phyloP scores from a whole-genome alignment of 2,888 invertebrate species.

The Hirtodrosophila duncani region DNA sequence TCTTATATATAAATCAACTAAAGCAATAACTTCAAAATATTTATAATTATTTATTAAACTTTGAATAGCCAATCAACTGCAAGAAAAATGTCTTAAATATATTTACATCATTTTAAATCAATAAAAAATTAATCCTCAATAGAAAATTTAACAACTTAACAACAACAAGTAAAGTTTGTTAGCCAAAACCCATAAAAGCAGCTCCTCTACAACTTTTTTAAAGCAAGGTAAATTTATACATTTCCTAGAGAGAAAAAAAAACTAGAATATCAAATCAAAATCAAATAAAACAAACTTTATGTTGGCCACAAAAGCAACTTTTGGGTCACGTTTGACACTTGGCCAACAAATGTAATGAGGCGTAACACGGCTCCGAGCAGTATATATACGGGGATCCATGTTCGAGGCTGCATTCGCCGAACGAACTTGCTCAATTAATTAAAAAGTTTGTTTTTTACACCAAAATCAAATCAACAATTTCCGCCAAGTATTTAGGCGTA shows the following conservation, averaged over 20 bases:
- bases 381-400: no score
- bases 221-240: constrained; percentile 36
- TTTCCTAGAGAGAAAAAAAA: constrained; percentile 26
- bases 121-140: constrained; percentile 1
- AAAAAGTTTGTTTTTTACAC: constrained; percentile 60
- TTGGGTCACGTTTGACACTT: constrained; percentile 63
- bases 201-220: constrained; percentile 31
- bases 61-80: no score
- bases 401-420: constrained; percentile 24
- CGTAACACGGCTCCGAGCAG: no score
- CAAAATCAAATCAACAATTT: constrained; percentile 58
- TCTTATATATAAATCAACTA: background rate
- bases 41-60: no score
- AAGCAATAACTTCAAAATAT: no score
- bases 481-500: constrained; percentile 58
- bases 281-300: constrained; percentile 42
- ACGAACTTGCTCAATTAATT: constrained; percentile 71
- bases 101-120: background rate
- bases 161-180: background rate
- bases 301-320: constrained; percentile 38
- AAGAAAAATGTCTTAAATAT: no score
- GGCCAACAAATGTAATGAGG: constrained; percentile 37
- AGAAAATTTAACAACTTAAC: background rate
- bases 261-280: constrained; percentile 61
- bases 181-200: constrained; percentile 31